Base-by-base conservation (phyloP, 2,888 invertebrate species). In the Nebria salina region DNA sequence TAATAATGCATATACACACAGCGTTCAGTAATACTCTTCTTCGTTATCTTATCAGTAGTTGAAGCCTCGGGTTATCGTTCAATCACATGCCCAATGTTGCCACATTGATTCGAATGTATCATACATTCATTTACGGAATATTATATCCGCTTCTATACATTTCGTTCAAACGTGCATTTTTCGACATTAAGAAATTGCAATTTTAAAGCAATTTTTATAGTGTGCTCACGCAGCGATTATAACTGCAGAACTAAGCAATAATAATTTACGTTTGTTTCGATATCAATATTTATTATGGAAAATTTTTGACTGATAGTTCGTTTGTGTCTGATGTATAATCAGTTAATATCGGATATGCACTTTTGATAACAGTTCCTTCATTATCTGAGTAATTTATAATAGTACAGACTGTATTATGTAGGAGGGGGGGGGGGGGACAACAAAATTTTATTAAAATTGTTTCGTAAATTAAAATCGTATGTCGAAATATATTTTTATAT, bases 51-150 rank as follows among this genome's bases (percentile, higher is more conserved):
- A 82, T 83, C 84, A 84, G 84, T 25, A 82, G 85, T 85, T 80
- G 85, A 84, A 84, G 85, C 85, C 83, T 84, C 79, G 81, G 86
- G 86, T 87, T 87, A 87, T 87, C 86, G 84, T 83, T 84, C 85
- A 86, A 86, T 86, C 87, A 85, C 85, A 86, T 85, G 86, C 84
- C 85, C 86, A 84, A 83, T 84, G 86, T 87, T 87, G 86, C 86
- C 87, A 86, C 65, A 13, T 68, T 42, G 20, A 41, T 54, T 11
- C 26, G 7, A 9, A 68, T 25, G 26, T 5, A 68, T 68, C 13
- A 66, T 66, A 20, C 6, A 25, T 25, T 9, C 6, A 9, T 68
- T 25, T 68, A 34, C 34, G 34, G 20, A 68, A 25, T 68, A 15
- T n/a, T 68, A 4, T 5, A 2, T 34, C 34, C 34, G 34, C 4